Percentiles rank a stretch among this genome's conserved stretches.
Evolutionary conservation across 2,888 invertebrate species (phyloP).

Genomic region (Nephrotoma flavescens): DNA sequence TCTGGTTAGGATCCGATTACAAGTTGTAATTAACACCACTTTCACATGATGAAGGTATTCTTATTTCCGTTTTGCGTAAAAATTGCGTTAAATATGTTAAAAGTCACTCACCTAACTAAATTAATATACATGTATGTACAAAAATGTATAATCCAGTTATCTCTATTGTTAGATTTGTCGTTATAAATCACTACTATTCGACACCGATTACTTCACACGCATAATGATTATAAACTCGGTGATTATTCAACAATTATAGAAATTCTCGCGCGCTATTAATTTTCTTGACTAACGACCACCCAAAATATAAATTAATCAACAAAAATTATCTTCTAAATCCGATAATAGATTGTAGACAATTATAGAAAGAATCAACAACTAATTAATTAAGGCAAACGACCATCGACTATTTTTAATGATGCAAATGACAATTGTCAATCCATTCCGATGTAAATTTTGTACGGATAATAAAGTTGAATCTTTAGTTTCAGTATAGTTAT

Average conservation of each 20-base stretch:
- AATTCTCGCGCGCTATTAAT: neutral
- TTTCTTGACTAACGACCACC: neutral
- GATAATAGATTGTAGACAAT: neutral
- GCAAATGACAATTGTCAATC: neutral
- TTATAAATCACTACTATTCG: neutral
- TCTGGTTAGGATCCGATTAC: neutral
- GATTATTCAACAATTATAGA: neutral
- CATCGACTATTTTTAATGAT: neutral
- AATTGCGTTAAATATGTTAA: neutral
- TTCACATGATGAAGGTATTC: neutral
- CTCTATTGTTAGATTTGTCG: neutral
- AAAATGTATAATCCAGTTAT: too few species aligned
- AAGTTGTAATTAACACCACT: neutral
- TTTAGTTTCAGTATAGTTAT: neutral
- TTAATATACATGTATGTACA: too few species aligned
- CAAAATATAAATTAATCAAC: neutral
- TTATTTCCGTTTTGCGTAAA: neutral
- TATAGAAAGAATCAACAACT: neutral
- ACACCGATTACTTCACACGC: neutral
- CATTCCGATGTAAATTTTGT: neutral
- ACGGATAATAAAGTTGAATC: neutral
- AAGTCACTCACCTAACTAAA: too few species aligned
- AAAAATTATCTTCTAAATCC: neutral
- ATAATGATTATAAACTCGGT: neutral
- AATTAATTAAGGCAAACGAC: neutral